Base-by-base conservation (phyloP, 2,888 invertebrate genomes). In the Trypoxylon attenuatum region DNA sequence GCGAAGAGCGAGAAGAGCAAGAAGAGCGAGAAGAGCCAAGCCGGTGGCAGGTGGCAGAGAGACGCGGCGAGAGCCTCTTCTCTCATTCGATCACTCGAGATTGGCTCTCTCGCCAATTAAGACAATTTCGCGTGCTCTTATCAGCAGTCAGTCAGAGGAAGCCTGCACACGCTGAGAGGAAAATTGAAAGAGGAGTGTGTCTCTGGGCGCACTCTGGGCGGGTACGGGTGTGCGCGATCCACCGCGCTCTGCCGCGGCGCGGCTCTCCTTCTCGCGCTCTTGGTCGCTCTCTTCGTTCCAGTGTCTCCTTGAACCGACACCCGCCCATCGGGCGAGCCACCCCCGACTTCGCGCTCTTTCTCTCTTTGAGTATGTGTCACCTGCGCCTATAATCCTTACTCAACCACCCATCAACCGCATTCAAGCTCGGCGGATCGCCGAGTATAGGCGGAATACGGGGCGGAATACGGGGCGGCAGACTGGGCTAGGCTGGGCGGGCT, bases 341-440 rank as follows among this genome's bases (percentile, higher is more conserved):
- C 71, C 69, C 69, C 71, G 71, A 71, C 71, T 75, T 75, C 69
- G 58, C 41, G 45, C 65, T 69, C 72, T 62, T 69, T 47, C 62
- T 45, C 73, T 62, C 58, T 74, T 72, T 75, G 62, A 65, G 77
- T 71, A 73, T 70, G 79, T 76, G 74, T 82, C 81, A 82, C 82
- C 82, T 80, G 82, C 78, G 71, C 71, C 85, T 80, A 85, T 86
- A 82, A 87, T 86, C 75, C 85, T 85, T 85, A 84, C 77, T 79
- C 86, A 86, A 82, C 86, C 82, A 87, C 69, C 83, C 84, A 84
- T 84, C 85, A 81, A 78, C 80, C 75, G 80, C 76, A 81, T 84
- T 82, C 76, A 82, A 81, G 77, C 74, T 71, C 78, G 79, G 76
- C 78, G 81, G 73, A 83, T 83, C 77, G 79, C 77, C 77, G 75